Conservation (phyloP, 1,140 invertebrate genomes). For the Halesus radiatus region DNA sequence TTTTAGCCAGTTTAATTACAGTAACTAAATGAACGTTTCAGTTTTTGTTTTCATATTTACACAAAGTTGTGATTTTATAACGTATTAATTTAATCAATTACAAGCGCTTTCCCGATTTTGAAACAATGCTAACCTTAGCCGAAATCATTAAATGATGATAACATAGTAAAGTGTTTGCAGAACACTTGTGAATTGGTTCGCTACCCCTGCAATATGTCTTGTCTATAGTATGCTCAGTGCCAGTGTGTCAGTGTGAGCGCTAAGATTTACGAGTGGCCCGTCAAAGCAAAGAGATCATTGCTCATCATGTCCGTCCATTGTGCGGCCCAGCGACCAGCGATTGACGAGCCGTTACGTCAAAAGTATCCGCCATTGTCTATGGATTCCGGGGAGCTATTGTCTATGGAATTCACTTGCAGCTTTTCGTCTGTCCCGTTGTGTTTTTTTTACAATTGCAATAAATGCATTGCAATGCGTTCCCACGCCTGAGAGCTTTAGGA, state of each 20-base stretch:
- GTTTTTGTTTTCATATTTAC: too few relatives aligned
- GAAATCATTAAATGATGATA: too few relatives aligned
- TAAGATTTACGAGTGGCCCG: conserved; percentile 47
- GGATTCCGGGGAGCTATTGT: background rate
- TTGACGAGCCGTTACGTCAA: conserved; percentile 39
- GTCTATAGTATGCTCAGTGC: too few relatives aligned
- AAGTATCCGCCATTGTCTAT: conserved; percentile 26
- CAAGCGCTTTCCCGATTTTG: too few relatives aligned
- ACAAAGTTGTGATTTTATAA: too few relatives aligned
- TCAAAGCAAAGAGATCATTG: conserved; percentile 46
- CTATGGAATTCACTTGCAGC: conserved; percentile 26
- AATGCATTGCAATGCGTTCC: background rate
- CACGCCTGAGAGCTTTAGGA: background rate
- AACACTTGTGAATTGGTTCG: too few relatives aligned
- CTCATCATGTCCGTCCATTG: conserved; percentile 45
- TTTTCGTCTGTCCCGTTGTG: conserved; percentile 7
- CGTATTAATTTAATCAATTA: too few relatives aligned
- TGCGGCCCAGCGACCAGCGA: conserved; percentile 15
- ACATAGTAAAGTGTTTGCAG: too few relatives aligned
- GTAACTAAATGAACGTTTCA: too few relatives aligned
- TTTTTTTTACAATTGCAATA: conserved; percentile 4
- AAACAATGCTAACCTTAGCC: too few relatives aligned
- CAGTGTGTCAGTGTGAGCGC: background rate
- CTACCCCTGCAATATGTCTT: too few relatives aligned
- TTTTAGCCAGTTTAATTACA: too few relatives aligned